phyloP scores from a whole-genome alignment of 2,888 invertebrate genomes.

The Tridacna crocea region DNA sequence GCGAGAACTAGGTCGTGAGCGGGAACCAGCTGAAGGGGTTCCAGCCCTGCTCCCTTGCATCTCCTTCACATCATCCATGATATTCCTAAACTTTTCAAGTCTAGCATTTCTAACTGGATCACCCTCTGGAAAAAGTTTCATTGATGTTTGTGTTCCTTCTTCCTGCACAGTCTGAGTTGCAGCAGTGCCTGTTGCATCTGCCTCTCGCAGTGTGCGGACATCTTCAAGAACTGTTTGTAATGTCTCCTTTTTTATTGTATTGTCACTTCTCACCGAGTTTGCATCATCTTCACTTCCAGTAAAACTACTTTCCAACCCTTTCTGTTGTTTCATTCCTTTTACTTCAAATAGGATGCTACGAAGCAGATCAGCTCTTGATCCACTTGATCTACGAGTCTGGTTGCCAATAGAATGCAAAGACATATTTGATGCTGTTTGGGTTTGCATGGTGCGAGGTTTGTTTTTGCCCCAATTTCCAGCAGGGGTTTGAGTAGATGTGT shows the following conservation, averaged over 20 bases:
- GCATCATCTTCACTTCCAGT: slow-evolving; percentile 66
- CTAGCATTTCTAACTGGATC: slow-evolving; percentile 69
- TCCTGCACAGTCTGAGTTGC: slow-evolving; percentile 75
- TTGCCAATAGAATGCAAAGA: slow-evolving; percentile 77
- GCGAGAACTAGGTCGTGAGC: slow-evolving; percentile 62
- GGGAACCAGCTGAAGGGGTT: slow-evolving; percentile 54
- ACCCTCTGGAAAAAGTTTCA: slow-evolving; percentile 74
- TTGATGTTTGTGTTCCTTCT: slow-evolving; percentile 76
- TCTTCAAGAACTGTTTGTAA: slow-evolving; percentile 72
- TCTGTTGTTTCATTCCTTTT: slow-evolving; percentile 75
- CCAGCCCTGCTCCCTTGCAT: slow-evolving; percentile 67
- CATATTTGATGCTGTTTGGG: slow-evolving; percentile 73
- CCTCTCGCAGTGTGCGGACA: slow-evolving; percentile 69
- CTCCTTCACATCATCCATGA: slow-evolving; percentile 74
- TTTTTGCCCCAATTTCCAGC: slow-evolving; percentile 61
- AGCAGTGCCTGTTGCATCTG: slow-evolving; percentile 69
- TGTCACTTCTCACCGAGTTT: slow-evolving; percentile 69
- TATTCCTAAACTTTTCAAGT: slow-evolving; percentile 71
- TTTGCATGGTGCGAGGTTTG: slow-evolving; percentile 66
- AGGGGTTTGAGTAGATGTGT: slow-evolving; percentile 77
- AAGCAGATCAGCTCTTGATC: slow-evolving; percentile 73
- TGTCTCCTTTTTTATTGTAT: slow-evolving; percentile 71
- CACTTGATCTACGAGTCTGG: slow-evolving; percentile 73
- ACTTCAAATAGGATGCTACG: slow-evolving; percentile 76
- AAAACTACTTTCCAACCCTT: slow-evolving; percentile 70